These are phyloP conservation scores for Deroplatys truncata DNA, from an alignment of 2,888 invertebrate species.

Conservation along the genomic window DNA sequence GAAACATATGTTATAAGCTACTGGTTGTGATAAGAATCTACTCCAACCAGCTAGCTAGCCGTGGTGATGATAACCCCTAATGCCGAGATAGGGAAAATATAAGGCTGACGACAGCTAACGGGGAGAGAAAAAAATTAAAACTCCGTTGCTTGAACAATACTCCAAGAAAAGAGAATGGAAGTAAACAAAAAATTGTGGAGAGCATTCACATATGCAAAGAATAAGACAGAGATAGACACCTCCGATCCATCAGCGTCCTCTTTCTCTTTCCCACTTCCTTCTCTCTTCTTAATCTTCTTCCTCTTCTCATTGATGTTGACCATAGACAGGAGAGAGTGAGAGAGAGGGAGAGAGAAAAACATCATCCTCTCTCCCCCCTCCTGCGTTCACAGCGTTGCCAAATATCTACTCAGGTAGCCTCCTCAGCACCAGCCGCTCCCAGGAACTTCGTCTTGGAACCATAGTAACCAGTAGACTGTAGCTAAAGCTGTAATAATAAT, in stretches of 20 bases:
- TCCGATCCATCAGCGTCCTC: background rate
- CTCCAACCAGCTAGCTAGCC: background rate
- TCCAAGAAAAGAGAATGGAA: background rate
- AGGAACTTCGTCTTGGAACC: background rate
- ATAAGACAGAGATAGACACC: background rate
- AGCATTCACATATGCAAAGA: background rate
- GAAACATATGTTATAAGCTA: background rate
- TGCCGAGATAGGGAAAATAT: background rate
- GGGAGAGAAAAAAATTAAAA: background rate
- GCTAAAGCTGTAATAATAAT: conserved; percentile 10
- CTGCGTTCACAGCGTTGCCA: conserved; percentile 1
- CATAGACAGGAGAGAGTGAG: background rate
- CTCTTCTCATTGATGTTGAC: conserved; percentile 11
- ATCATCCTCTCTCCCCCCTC: background rate
- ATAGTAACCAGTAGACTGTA: conserved; percentile 11
- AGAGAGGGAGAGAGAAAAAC: background rate
- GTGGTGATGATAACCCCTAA: background rate
- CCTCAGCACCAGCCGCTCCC: background rate
- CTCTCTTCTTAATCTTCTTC: background rate
- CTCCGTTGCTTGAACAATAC: background rate
- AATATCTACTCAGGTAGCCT: conserved; percentile 2
- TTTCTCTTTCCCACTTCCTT: background rate
- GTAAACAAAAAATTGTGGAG: background rate
- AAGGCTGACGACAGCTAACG: background rate
- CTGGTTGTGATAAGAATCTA: background rate